Evolutionary conservation across 2,888 invertebrate genomes (phyloP).

Genomic region (Aquatica leii): DNA sequence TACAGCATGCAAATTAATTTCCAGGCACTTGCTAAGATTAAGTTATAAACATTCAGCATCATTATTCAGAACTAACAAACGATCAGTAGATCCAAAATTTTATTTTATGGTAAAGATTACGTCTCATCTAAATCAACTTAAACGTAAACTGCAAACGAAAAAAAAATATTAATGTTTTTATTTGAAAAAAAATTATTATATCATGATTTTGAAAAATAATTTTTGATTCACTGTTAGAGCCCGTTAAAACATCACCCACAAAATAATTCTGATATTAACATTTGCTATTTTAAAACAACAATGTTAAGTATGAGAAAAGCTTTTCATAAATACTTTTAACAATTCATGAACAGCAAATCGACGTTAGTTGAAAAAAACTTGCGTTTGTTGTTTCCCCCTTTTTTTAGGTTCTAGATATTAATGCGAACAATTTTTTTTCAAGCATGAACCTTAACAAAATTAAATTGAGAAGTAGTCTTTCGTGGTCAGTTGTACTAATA

Average conservation of each 20-base stretch:
- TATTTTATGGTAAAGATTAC: too few relatives aligned
- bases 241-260: constrained; percentile 7
- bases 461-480: not conserved
- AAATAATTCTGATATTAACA: constrained; percentile 5
- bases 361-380: constrained; percentile 22
- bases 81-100: not conserved
- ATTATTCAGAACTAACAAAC: not conserved
- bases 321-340: not conserved
- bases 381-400: constrained; percentile 40
- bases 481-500: too few relatives aligned
- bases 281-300: constrained; percentile 6
- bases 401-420: constrained; percentile 32
- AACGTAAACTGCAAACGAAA: constrained; percentile 48
- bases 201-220: constrained; percentile 21
- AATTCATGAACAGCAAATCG: not conserved
- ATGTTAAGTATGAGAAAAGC: constrained; percentile 40
- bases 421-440: constrained; percentile 30
- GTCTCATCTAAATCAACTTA: too few relatives aligned
- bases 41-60: too few relatives aligned
- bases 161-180: constrained; percentile 43
- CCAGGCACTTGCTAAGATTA: too few relatives aligned
- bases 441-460: constrained; percentile 32
- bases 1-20: too few relatives aligned
- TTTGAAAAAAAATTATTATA: constrained; percentile 43
- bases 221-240: constrained; percentile 12